A percentile compares a stretch with the other conserved stretches of the same genome.
These are phyloP conservation scores for Limnodromus scolopaceus DNA, from an alignment of 2,797 vertebrate species.

Conservation along the genomic window DNA sequence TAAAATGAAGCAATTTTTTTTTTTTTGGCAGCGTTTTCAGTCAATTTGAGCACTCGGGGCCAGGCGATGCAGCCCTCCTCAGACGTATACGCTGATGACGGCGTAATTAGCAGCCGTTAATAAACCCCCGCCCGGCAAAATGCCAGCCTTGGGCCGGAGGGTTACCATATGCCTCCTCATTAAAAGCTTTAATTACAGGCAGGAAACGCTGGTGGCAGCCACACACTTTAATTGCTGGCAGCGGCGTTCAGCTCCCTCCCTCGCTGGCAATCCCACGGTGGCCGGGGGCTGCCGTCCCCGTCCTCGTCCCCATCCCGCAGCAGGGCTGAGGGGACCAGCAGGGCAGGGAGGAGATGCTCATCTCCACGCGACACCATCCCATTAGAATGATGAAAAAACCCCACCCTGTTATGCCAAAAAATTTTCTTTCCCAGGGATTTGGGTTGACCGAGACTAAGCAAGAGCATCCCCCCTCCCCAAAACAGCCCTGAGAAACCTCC, in stretches of 20 bases:
- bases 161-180: neutral
- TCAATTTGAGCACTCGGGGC: rapidly evolving
- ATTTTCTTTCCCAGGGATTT: rapidly evolving
- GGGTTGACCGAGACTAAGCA: neutral
- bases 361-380: rapidly evolving
- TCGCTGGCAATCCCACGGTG: rapidly evolving
- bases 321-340: neutral
- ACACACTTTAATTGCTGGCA: neutral
- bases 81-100: rapidly evolving
- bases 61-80: neutral
- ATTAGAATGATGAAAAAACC: rapidly evolving
- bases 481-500: neutral
- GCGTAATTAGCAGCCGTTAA: neutral
- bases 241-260: neutral
- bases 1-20: neutral
- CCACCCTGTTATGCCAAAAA: rapidly evolving
- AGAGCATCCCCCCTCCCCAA: neutral
- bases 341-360: neutral
- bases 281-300: neutral
- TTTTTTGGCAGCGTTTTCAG: neutral
- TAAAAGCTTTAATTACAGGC: slow-evolving; percentile 25
- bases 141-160: neutral
- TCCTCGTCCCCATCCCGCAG: neutral
- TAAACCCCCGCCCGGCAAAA: neutral
- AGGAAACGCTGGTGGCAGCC: neutral